These are phyloP conservation scores for Deroplatys truncata DNA, from an alignment of 2,888 invertebrate genomes.

Conservation along the genomic window DNA sequence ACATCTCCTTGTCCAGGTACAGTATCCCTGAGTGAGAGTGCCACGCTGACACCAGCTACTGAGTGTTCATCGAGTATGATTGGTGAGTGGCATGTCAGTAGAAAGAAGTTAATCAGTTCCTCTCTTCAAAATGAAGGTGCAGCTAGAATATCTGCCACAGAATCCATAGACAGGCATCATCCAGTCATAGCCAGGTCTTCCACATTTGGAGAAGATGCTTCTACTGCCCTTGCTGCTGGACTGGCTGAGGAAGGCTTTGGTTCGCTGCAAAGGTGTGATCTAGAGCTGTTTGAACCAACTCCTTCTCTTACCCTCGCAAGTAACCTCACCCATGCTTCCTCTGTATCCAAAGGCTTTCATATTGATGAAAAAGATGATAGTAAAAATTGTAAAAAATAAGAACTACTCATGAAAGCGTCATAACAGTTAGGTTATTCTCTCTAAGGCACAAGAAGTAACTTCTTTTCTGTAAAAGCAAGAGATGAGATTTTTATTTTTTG, in stretches of 20 bases:
- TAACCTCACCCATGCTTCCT: constrained; percentile 21
- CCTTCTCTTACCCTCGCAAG: constrained; percentile 26
- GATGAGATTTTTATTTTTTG: background rate
- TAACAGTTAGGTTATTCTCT: background rate
- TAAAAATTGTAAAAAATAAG: background rate
- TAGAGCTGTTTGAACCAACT: background rate
- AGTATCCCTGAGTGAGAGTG: background rate
- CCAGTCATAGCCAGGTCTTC: background rate
- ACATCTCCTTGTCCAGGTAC: background rate
- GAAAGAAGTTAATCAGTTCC: background rate
- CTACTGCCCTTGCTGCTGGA: background rate
- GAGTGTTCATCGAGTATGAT: background rate
- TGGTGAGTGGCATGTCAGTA: background rate
- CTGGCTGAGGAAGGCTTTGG: constrained; percentile 8
- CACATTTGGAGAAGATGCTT: constrained; percentile 6
- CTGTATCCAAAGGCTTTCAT: constrained; percentile 23
- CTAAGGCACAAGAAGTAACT: background rate
- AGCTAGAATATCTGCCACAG: background rate
- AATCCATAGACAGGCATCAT: background rate
- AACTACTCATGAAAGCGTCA: background rate
- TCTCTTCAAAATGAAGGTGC: background rate
- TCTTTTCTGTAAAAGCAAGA: background rate
- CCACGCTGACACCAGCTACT: background rate
- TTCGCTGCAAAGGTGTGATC: background rate
- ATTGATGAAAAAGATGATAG: constrained; percentile 16